Evolutionary conservation across 1,140 invertebrate species (phyloP), one percentile per base, ranked within the genome.

Genomic region (Nymphalis io): DNA sequence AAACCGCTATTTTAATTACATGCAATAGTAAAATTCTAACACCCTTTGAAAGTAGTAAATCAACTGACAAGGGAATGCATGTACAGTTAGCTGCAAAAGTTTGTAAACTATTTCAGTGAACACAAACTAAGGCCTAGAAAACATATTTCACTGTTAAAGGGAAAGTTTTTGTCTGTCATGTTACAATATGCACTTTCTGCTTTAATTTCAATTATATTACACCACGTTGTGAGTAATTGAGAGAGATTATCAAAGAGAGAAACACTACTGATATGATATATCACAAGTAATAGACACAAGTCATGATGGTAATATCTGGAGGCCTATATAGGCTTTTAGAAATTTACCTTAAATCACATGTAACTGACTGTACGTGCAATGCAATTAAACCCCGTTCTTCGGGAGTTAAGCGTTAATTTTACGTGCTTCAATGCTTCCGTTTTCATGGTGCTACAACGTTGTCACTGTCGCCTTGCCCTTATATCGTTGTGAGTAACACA

Each of bases 31-130:
- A 20, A 53, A 53, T 21, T 53, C 20, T 21, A 21, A 11, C 48
- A 53, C 11, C 8, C 10, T 1, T 11, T 21, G n/a, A 44, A 21
- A 53, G 12, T 21, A 53, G 18, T 53, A 53, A 53, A 53, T 53
- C 48, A 53, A 21, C 48, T 13, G 48, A 53, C 48, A 21, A 3
- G 48, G 21, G 48, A 53, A 53, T 53, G 48, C 20, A 21, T 53
- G 48, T 53, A 53, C 48, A 53, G 48, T 21, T 20, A 53, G 48
- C 48, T 20, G 20, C 11, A 53, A 53, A 53, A 53, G 48, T 53
- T 53, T 53, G 10, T 53, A 18, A 53, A 53, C 48, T 21, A 53
- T 53, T 53, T 53, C 48, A 53, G 11, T 11, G 48, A 20, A 10
- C 20, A 23, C 21, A 55, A 55, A 55, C 51, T 55, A 55, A 55